Conservation (phyloP, 1,140 invertebrate species). For the Formica exsecta region DNA sequence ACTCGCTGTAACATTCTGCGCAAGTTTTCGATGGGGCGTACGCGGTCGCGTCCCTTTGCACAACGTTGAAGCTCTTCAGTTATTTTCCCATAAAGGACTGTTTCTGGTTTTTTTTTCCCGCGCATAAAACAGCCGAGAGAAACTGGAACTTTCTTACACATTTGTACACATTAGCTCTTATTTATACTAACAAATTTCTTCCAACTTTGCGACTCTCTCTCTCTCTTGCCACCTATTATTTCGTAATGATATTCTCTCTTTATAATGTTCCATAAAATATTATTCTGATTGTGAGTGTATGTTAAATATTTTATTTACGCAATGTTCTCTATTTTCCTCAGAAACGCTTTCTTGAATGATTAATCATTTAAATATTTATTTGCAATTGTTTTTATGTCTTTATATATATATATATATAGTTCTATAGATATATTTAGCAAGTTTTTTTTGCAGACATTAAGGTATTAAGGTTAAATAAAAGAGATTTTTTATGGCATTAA, state of each 20-base stretch:
- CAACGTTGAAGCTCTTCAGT: conserved; percentile 24
- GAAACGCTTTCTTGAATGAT: not conserved
- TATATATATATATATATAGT: no score
- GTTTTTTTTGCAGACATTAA: not conserved
- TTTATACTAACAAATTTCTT: conserved; percentile 14
- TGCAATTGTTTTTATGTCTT: not conserved
- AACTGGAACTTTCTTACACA: conserved; percentile 31
- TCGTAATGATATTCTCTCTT: not conserved
- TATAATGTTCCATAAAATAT: not conserved
- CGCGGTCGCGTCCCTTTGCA: conserved; percentile 33
- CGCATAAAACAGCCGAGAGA: conserved; percentile 8
- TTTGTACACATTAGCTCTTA: not conserved
- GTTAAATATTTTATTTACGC: not conserved
- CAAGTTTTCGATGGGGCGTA: conserved; percentile 51
- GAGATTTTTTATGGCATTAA: not conserved
- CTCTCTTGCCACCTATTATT: not conserved
- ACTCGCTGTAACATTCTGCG: conserved; percentile 53
- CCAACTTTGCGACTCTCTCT: not conserved
- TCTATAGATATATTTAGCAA: not conserved
- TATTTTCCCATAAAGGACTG: conserved; percentile 55
- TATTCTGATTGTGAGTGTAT: not conserved
- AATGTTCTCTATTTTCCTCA: no score
- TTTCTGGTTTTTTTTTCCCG: conserved; percentile 27
- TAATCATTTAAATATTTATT: not conserved
- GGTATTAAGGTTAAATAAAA: not conserved